Base-by-base conservation (phyloP, 1,140 invertebrate species). In the Triops longicaudatus region DNA sequence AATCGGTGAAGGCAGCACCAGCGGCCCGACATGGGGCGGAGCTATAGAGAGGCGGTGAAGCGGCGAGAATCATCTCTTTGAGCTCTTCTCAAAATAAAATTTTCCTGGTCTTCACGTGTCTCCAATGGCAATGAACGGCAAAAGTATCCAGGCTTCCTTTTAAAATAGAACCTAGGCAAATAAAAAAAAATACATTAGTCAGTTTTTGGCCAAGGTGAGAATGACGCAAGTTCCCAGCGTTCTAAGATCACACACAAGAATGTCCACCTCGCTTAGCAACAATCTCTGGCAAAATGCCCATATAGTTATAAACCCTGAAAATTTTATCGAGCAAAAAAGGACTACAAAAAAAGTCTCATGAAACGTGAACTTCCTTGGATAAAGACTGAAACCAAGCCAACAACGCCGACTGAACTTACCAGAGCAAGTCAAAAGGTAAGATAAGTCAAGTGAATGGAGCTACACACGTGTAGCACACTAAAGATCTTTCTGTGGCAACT, bases 11-110 rank as follows among this genome's bases (percentile, higher is more conserved):
- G 50, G 50, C 50, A 63, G 50, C 50, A 22, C 22, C 22, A 63
- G 50, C 50, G 22, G 50, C 50, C 50, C 50, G 50, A 22, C 50
- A 63, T 6, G 50, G 50, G 50, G 22, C 50, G n/a, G 50, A 22
- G 50, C 50, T 63, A 63, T 63, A 63, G 22, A 63, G 50, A 0
- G 50, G 50, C 50, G 50, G 50, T 17, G 50, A 63, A n/a, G 50
- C 50, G 50, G 50, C 50, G 50, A 63, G 50, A 17, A 63, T 63
- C 50, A 63, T 63, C 50, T 63, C 22, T 63, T 63, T n/a, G 50
- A 17, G 14, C 22, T 11, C 22, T 63, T 63, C 22, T 17, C 17
- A 63, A 63, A n/a, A 63, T 63, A 63, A n/a, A 17, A 63, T 14
- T 6, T 9, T 11, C 43, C 17, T 44, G 11, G 43, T 11, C 43